phyloP scores from a whole-genome alignment of 2,113 vertebrate species.

The Uria lomvia region DNA sequence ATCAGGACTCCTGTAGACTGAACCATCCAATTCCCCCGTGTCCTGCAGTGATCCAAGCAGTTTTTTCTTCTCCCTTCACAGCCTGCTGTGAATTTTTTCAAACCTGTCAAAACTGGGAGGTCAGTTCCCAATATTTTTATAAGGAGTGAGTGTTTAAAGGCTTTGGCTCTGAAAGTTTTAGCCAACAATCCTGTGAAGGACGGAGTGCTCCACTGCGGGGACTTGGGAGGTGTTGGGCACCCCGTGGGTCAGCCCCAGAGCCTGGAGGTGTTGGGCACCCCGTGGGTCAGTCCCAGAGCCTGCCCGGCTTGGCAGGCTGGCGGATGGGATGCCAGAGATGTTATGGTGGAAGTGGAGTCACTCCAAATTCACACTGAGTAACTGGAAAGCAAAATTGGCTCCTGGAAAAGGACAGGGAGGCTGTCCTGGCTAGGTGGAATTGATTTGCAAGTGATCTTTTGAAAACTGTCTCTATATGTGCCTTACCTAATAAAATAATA shows the following conservation, averaged over 20 bases:
- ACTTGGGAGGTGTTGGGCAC: background rate
- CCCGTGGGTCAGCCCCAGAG: background rate
- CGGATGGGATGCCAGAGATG: background rate
- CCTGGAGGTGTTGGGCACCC: background rate
- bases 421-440: background rate
- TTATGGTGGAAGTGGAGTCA: background rate
- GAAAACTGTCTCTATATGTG: constrained; percentile 40
- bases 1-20: background rate
- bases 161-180: background rate
- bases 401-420: background rate
- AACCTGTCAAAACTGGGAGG: background rate
- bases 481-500: constrained; percentile 38
- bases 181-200: background rate
- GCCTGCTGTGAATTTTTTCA: background rate
- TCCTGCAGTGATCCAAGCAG: background rate
- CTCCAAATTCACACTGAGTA: background rate
- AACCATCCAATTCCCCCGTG: background rate
- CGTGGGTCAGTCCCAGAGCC: background rate
- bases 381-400: constrained; percentile 1
- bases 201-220: background rate
- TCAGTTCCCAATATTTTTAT: background rate
- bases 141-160: background rate
- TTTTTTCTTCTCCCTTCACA: background rate
- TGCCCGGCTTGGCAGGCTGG: background rate
- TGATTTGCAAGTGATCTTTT: constrained; percentile 41